phyloP scores from a whole-genome alignment of 2,797 vertebrate genomes.

The Falco rusticolus region DNA sequence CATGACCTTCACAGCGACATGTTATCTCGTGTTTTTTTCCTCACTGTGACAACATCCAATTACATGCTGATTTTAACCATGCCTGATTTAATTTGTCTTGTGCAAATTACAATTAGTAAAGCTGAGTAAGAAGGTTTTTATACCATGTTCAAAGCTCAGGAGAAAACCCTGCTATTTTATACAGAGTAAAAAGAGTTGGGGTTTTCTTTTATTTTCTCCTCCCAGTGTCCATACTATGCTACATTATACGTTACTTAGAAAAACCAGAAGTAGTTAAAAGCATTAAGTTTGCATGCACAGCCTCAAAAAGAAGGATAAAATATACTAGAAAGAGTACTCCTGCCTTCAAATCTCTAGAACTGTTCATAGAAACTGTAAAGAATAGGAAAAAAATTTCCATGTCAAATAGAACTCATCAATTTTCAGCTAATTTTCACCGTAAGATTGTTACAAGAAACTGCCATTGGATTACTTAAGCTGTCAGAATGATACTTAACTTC shows the following conservation, averaged over 20 bases:
- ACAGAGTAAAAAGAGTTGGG: background rate
- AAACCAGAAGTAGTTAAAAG: background rate
- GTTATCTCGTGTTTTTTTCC: fast-evolving
- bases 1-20: background rate
- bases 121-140: background rate
- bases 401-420: background rate
- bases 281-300: background rate
- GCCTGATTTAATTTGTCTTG: background rate
- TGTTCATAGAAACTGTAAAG: background rate
- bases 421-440: background rate
- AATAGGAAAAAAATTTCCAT: background rate
- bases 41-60: background rate
- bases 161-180: background rate
- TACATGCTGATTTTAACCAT: background rate
- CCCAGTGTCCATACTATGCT: background rate
- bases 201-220: too few relatives aligned
- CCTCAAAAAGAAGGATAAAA: background rate
- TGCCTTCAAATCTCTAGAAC: background rate
- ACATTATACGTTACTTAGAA: background rate
- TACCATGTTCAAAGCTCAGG: background rate
- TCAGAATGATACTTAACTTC: background rate
- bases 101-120: background rate
- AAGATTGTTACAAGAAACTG: background rate
- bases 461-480: background rate
- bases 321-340: background rate